A percentile compares a stretch with the other conserved stretches of the same genome.
Conservation (phyloP, 2,888 invertebrate genomes). For the Adineta ricciae region DNA sequence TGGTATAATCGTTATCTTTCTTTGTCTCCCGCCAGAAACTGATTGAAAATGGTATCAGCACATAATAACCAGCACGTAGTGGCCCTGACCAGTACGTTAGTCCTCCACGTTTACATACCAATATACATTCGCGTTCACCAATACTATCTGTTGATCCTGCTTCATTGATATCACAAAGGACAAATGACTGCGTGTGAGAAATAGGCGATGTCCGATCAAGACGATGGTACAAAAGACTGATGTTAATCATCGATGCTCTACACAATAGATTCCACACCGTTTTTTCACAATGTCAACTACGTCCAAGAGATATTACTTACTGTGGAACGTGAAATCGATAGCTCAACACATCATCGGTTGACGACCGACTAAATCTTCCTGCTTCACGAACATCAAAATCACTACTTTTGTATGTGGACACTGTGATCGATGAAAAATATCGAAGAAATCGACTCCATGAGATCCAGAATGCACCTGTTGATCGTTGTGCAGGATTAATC, state of each 20-base stretch:
- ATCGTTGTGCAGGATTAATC: neutral
- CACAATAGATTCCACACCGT: no score
- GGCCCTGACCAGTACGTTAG: neutral
- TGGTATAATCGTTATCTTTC: neutral
- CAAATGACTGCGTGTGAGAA: neutral
- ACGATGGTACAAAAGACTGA: neutral
- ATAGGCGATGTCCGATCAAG: neutral
- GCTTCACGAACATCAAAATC: neutral
- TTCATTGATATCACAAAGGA: neutral
- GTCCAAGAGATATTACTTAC: neutral
- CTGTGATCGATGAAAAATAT: neutral
- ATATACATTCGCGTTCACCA: neutral
- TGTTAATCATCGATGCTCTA: neutral
- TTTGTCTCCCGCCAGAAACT: neutral
- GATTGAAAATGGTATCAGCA: neutral
- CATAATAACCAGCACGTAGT: neutral
- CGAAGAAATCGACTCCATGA: neutral
- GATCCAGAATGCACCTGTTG: neutral
- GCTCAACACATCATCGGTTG: neutral
- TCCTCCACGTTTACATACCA: neutral
- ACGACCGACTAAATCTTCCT: neutral
- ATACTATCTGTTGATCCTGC: neutral
- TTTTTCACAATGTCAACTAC: neutral
- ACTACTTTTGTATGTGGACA: neutral
- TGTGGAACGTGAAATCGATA: neutral